Conservation (phyloP, 2,797 vertebrate species). For the Myotis findleyi region DNA sequence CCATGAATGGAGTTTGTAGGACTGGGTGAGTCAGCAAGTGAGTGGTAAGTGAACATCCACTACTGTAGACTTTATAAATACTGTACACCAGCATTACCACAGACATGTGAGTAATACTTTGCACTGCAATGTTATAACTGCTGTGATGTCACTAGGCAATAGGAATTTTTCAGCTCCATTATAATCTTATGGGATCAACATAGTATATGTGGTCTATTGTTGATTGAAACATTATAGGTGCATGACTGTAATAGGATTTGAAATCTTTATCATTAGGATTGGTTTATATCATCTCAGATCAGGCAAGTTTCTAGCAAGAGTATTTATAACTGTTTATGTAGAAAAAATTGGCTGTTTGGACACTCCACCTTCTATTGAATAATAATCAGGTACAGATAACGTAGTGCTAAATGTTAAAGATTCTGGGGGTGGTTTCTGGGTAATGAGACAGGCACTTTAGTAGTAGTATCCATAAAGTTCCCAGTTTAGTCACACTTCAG, state of each 20-base stretch:
- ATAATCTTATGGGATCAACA: background rate
- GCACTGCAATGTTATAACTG: background rate
- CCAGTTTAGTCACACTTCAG: background rate
- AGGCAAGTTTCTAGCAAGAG: background rate
- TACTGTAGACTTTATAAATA: background rate
- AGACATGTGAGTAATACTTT: background rate
- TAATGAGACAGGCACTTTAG: background rate
- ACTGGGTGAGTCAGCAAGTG: background rate
- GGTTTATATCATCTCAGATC: background rate
- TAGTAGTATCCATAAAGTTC: constrained; percentile 34
- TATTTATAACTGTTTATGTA: constrained; percentile 40
- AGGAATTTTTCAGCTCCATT: background rate
- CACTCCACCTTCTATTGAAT: background rate
- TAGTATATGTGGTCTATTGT: background rate
- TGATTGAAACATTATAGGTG: background rate
- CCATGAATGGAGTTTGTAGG: background rate
- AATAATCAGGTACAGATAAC: background rate
- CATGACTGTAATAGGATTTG: constrained; percentile 17
- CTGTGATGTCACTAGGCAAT: background rate
- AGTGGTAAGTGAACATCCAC: background rate
- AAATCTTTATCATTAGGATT: background rate
- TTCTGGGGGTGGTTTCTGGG: background rate
- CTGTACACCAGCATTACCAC: background rate
- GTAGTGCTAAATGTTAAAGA: background rate
- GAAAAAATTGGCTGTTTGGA: background rate